Percentiles rank a stretch among this genome's conserved stretches.
Evolutionary conservation across 2,888 invertebrate genomes (phyloP).

Genomic region (Ganaspis brasiliensis): DNA sequence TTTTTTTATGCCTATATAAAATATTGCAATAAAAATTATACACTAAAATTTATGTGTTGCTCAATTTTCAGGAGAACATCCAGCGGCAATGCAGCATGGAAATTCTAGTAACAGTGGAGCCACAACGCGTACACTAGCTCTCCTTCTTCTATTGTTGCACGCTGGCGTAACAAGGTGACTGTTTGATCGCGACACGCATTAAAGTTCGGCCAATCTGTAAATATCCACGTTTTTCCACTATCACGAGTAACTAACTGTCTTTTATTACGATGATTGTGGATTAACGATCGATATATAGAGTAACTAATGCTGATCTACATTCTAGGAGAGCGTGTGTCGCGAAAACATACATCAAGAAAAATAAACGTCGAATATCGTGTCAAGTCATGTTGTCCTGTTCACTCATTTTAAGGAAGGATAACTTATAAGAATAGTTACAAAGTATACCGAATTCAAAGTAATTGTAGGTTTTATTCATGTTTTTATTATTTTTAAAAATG

Average conservation of each 20-base stretch:
- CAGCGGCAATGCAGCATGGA: constrained; percentile 83
- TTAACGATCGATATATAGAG: background rate
- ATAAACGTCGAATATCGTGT: background rate
- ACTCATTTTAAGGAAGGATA: background rate
- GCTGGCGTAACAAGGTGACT: constrained; percentile 78
- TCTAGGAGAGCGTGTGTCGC: constrained; percentile 27
- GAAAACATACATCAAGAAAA: background rate
- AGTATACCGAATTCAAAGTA: background rate
- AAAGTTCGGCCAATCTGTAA: constrained; percentile 17
- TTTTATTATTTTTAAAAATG: too few species aligned
- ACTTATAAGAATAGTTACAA: background rate
- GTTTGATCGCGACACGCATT: constrained; percentile 65
- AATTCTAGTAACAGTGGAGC: constrained; percentile 80
- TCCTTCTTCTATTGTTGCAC: constrained; percentile 74
- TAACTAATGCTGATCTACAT: background rate
- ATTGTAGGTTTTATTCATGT: too few species aligned
- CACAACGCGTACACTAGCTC: constrained; percentile 75
- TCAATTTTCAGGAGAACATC: constrained; percentile 80
- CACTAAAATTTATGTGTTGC: constrained; percentile 16
- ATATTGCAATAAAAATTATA: too few species aligned
- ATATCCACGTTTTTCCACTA: constrained; percentile 23
- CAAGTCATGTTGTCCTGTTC: background rate
- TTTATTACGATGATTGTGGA: constrained; percentile 16
- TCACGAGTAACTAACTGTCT: constrained; percentile 17
- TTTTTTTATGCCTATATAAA: too few species aligned